phyloP scores from a whole-genome alignment of 1,140 invertebrate genomes.

The Drosophila seguyi region DNA sequence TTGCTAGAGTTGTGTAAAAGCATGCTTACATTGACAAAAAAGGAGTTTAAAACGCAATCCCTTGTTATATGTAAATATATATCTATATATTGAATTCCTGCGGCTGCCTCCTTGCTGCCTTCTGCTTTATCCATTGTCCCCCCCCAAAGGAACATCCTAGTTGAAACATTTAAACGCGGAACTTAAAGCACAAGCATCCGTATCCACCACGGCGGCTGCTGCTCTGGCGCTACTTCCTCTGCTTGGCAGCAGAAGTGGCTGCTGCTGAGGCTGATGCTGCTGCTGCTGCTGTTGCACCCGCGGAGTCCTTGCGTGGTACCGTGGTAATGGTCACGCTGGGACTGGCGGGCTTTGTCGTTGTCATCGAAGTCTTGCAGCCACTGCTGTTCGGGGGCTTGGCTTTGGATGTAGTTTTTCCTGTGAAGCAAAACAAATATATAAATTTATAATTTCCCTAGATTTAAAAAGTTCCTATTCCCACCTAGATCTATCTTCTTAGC shows the following conservation, averaged over 20 bases:
- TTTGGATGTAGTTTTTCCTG: conserved; percentile 37
- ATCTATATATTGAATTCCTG: conserved; percentile 56
- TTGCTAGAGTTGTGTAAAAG: conserved; percentile 56
- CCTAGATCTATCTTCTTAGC: conserved; percentile 55
- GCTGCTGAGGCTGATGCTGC: conserved; percentile 11
- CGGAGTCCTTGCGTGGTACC: conserved; percentile 47
- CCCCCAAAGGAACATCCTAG: conserved; percentile 47
- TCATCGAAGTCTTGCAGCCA: conserved; percentile 68
- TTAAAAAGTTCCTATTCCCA: not conserved
- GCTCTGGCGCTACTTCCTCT: conserved; percentile 68
- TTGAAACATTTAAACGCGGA: conserved; percentile 60
- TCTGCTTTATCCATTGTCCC: not conserved
- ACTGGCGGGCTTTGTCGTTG: conserved; percentile 67
- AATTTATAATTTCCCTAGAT: conserved; percentile 1
- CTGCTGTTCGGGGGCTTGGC: conserved; percentile 33
- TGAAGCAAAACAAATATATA: not conserved
- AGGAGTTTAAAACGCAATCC: conserved; percentile 53
- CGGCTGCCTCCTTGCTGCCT: conserved; percentile 14
- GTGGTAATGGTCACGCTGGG: conserved; percentile 42
- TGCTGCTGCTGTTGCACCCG: conserved; percentile 15
- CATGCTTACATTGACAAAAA: conserved; percentile 48
- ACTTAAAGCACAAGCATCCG: conserved; percentile 72
- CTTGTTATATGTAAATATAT: conserved; percentile 46
- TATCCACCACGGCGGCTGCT: conserved; percentile 5
- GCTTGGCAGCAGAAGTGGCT: conserved; percentile 55